Conservation (phyloP, 35 echinoderm and acorn worm species). For the Ophioderma brevispina region DNA sequence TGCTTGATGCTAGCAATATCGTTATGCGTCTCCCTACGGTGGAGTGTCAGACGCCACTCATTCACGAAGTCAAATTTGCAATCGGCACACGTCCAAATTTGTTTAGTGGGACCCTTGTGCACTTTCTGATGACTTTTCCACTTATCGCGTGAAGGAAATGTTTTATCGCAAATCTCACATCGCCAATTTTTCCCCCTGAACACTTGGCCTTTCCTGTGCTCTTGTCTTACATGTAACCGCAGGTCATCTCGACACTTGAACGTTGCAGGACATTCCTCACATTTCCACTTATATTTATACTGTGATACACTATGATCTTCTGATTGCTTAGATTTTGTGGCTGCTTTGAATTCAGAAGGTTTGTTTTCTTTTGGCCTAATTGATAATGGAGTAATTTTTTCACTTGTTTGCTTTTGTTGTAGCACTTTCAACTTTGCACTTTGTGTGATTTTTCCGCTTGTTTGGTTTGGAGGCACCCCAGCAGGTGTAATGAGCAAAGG, state of each 20-base stretch:
- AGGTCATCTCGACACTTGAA: not conserved
- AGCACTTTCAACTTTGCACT: too few relatives aligned
- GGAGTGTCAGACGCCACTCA: not conserved
- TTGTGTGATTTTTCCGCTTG: too few relatives aligned
- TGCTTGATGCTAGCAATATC: too few relatives aligned
- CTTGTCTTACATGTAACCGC: not conserved
- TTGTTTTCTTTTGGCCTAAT: too few relatives aligned
- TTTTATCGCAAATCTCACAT: not conserved
- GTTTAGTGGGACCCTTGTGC: not conserved
- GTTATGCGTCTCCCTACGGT: not conserved
- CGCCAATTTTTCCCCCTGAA: not conserved
- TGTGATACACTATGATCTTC: too few relatives aligned
- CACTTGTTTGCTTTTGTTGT: too few relatives aligned
- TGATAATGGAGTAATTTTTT: too few relatives aligned
- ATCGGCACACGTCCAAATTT: too few relatives aligned
- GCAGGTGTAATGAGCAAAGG: too few relatives aligned
- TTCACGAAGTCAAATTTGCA: not conserved
- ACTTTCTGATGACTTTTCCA: not conserved
- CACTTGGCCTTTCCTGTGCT: not conserved
- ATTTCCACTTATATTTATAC: not conserved
- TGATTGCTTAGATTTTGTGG: too few relatives aligned
- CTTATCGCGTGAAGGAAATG: not conserved
- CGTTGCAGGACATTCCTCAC: not conserved
- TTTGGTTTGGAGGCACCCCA: too few relatives aligned
- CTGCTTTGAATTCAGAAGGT: too few relatives aligned